Evolutionary conservation across 1,140 invertebrate species (phyloP), one percentile per base, ranked within the genome.

Genomic region (Venturia canescens): DNA sequence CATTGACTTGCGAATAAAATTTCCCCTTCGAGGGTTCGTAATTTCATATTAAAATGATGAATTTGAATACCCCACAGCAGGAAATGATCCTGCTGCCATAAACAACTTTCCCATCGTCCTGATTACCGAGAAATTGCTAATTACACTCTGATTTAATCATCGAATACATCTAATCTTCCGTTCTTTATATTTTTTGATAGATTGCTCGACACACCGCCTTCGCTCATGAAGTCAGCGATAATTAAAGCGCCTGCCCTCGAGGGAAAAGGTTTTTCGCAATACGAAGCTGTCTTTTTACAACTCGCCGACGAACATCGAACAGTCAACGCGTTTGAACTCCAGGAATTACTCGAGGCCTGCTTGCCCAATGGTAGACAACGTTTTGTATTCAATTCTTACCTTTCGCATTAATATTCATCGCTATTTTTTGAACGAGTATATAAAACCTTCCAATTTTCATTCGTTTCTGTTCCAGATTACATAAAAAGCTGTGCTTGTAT

Each of bases 401-500:
- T 44, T 44, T 44, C 38, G 13, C 38, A 44, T 11, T 44, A 9
- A 44, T 44, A 44, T 44, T 44, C 13, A 5, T 9, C 13, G 38
- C 13, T 11, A 44, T 44, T 44, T 6, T 44, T 44, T 5, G 7
- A 44, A 44, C n/a, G n/a, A 44, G 13, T 4, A 44, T 44, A 11
- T 44, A 9, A 44, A 44, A 5, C 1, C 7, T 44, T 3, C 31
- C 38, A 9, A 4, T 44, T 57, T 50, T 31, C 21, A 23, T 76
- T 21, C 21, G 11, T 23, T 57, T 76, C 26, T 57, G 3, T 67
- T 38, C 26, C 86, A 95, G 95, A 98, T 93, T 98, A 98, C 85
- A 98, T 98, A 71, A 98, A 98, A 89, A 98, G 97, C 81, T 98
- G 97, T 90, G 97, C 97, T 0, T 97, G 96, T 53, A 94, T 98